Base-by-base conservation (phyloP, 2,888 invertebrate genomes). In the Phlogophora meticulosa region DNA sequence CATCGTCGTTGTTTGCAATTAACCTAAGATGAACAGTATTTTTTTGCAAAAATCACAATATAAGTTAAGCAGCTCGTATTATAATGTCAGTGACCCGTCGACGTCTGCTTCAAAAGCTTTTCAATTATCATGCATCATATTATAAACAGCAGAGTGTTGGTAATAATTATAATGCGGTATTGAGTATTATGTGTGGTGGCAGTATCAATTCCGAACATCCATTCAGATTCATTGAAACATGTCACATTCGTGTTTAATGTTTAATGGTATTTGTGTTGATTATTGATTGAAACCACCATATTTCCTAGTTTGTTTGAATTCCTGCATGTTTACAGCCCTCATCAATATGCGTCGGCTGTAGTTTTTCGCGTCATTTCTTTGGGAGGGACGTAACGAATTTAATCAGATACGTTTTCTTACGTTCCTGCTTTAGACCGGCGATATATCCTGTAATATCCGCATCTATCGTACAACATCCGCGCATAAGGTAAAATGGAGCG, bases 391-490 rank as follows among this genome's bases (percentile, higher is more conserved):
- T 59, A 72, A 76, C 72, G 58, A 70, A 74, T 72, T 72, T 77
- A 75, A 71, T 49, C 57, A 53, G 46, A 59, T 55, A 60, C 20
- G 24, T 13, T 71, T 75, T 80, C 63, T 72, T 74, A 56, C 55
- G 65, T 61, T 68, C 48, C 52, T 59, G 60, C 40, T 65, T 24
- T 58, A 56, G 72, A 65, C 22, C 38, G 58, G 22, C 55, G 51
- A 74, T 62, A 67, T 53, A 78, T 46, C 38, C 57, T 49, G 75
- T 76, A 73, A 76, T 76, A 73, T 76, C 75, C 75, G 75, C 51
- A 67, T 73, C 68, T 59, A 78, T 48, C 61, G 51, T 51, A 53
- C 24, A 59, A 51, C 51, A 74, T 78, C 75, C 67, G 49, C 62
- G 67, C 49, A 28, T 59, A 78, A 67, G 46, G 53, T 78, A 78